A percentile compares a stretch with the other conserved stretches of the same genome.
Evolutionary conservation across 2,113 vertebrate species (phyloP).

Genomic region (human (Homo sapiens)): GRCh38 chr21:28766501-28767000

Average conservation of each 20-base stretch:
- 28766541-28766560: not conserved
- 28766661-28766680: not conserved
- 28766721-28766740: not conserved
- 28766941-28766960: too few relatives aligned
- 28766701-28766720: not conserved
- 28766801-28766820: not conserved
- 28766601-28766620: not conserved
- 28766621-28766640: not conserved
- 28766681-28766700: not conserved
- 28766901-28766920: too few relatives aligned
- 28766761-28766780: not conserved
- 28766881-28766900: too few relatives aligned
- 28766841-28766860: not conserved
- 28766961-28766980: too few relatives aligned
- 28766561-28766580: not conserved
- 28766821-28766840: not conserved
- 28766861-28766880: not conserved
- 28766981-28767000: too few relatives aligned
- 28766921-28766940: too few relatives aligned
- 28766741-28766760: not conserved
- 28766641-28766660: not conserved
- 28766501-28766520: not conserved
- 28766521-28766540: not conserved
- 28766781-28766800: not conserved
- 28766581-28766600: not conserved